Evolutionary conservation across 2,113 vertebrate genomes (phyloP).

Genomic region (Condylura cristata): DNA sequence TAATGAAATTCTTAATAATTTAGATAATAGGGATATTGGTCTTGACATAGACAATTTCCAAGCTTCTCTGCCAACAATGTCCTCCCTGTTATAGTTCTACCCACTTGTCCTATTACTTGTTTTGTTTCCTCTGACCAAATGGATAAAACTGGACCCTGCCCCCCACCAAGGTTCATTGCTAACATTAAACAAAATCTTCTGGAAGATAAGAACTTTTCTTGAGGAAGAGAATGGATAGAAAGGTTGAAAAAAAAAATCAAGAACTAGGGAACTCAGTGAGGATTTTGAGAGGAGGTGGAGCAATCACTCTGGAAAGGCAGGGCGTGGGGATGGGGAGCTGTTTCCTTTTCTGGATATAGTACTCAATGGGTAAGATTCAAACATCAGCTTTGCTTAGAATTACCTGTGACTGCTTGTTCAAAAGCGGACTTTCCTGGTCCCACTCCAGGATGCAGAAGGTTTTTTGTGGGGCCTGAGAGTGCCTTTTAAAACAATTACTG

Average conservation of each 20-base stretch:
- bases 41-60: not conserved
- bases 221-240: not conserved
- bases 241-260: not conserved
- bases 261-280: too few relatives aligned
- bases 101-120: not conserved
- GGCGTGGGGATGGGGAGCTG: not conserved
- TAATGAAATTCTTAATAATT: not conserved
- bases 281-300: not conserved
- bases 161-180: not conserved
- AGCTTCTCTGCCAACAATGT: not conserved
- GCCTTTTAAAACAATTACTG: not conserved
- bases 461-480: not conserved
- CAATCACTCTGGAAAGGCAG: not conserved
- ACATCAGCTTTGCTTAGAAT: conserved; percentile 3
- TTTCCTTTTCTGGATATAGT: not conserved
- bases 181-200: not conserved
- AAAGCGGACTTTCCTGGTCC: conserved; percentile 11
- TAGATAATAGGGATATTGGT: not conserved
- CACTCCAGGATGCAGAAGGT: not conserved
- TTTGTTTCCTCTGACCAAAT: not conserved
- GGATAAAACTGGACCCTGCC: not conserved
- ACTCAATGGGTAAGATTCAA: not conserved
- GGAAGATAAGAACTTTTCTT: not conserved
- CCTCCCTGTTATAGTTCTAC: not conserved
- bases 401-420: not conserved